Percentiles rank a stretch among this genome's conserved stretches.
phyloP scores from a whole-genome alignment of 2,797 vertebrate species.

The Pangasius djambal region DNA sequence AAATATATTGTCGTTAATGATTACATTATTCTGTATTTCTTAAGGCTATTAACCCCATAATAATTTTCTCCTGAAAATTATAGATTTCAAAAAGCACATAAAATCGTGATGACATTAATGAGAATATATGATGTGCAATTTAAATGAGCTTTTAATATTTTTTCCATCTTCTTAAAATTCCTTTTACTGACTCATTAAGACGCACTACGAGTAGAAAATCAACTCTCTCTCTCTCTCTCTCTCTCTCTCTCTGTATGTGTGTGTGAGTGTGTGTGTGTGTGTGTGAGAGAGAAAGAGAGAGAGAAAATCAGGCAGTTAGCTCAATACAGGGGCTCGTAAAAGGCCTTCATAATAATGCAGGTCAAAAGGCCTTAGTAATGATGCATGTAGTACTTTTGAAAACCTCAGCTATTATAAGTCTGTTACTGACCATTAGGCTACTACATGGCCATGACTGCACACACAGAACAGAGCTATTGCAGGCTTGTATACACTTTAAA shows the following conservation, averaged over 20 bases:
- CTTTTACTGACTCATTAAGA: not conserved
- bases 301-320: not conserved
- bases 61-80: not conserved
- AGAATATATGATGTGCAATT: not conserved
- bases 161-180: not conserved
- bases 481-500: not conserved
- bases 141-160: not conserved
- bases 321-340: constrained; percentile 45
- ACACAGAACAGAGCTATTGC: not conserved
- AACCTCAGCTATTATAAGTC: constrained; percentile 37
- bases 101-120: not conserved
- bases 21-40: not conserved
- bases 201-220: no score
- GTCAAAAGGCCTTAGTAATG: constrained; percentile 28
- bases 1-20: not conserved
- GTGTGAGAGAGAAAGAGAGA: not conserved
- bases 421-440: constrained; percentile 39
- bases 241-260: no score
- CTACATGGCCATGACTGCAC: constrained; percentile 3
- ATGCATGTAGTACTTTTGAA: constrained; percentile 48
- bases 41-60: not conserved
- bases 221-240: no score
- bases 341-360: not conserved
- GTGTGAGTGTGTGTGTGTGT: no score
- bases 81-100: not conserved